These are phyloP conservation scores for Cyclargus thomasi DNA, from an alignment of 1,140 invertebrate genomes.

Conservation along the genomic window DNA sequence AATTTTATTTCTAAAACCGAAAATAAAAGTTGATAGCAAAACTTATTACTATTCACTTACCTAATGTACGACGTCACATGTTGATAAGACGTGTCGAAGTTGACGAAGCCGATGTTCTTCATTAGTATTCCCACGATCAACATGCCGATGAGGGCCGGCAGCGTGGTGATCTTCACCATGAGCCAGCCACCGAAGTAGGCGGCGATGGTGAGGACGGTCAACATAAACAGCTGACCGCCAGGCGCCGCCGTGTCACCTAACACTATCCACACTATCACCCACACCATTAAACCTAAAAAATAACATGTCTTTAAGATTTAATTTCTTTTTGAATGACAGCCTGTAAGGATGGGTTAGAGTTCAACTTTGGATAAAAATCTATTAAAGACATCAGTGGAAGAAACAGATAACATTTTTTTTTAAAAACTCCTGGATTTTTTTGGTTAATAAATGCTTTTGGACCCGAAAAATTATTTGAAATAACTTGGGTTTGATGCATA, in stretches of 20 bases:
- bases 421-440: neutral
- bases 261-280: slow-evolving; percentile 84
- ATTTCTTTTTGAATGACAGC: no score
- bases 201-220: slow-evolving; percentile 84
- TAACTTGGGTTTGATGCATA: no score
- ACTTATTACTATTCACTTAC: slow-evolving; percentile 48
- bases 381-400: no score
- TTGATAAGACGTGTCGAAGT: slow-evolving; percentile 79
- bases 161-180: slow-evolving; percentile 81
- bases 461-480: no score
- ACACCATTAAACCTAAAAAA: slow-evolving; percentile 79
- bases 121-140: slow-evolving; percentile 86
- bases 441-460: no score
- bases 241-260: slow-evolving; percentile 84
- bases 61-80: slow-evolving; percentile 80
- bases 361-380: no score
- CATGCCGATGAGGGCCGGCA: slow-evolving; percentile 93
- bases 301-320: neutral
- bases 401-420: no score
- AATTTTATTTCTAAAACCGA: no score
- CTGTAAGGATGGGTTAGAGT: no score
- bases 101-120: slow-evolving; percentile 85
- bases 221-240: slow-evolving; percentile 86
- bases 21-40: neutral
- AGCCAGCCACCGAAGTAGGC: slow-evolving; percentile 89